Evolutionary conservation across 2,888 invertebrate genomes (phyloP).

Genomic region (Nasonia oneida): DNA sequence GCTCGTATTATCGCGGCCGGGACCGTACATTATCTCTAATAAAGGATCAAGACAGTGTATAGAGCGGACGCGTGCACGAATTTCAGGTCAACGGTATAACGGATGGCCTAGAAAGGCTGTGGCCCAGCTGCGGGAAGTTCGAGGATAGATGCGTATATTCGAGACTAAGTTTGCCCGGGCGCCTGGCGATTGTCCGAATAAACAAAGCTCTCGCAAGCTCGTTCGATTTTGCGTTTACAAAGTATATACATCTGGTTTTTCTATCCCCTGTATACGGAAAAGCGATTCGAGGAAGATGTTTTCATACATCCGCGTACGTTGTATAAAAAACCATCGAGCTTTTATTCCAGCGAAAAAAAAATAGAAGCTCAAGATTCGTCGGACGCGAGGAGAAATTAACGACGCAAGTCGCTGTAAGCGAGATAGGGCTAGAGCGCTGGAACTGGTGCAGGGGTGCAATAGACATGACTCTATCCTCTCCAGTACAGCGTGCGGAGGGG

Average conservation of each 20-base stretch:
- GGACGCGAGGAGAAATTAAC: conserved; percentile 30
- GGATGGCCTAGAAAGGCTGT: not conserved
- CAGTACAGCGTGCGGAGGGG: not conserved
- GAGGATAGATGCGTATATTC: not conserved
- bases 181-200: not conserved
- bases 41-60: conserved; percentile 33
- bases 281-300: no score
- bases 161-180: not conserved
- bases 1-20: conserved; percentile 22
- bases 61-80: conserved; percentile 10
- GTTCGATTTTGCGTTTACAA: no score
- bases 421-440: conserved; percentile 4
- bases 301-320: no score
- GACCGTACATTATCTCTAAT: conserved; percentile 48
- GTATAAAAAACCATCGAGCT: no score
- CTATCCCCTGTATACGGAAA: no score
- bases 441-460: conserved; percentile 32
- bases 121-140: not conserved
- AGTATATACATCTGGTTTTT: no score
- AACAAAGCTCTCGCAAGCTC: not conserved
- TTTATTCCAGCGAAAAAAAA: no score
- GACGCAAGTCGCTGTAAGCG: conserved; percentile 13
- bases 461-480: conserved; percentile 29
- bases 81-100: conserved; percentile 7
- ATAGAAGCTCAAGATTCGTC: no score